Percentiles rank a stretch among this genome's conserved stretches.
Conservation (phyloP, 2,888 invertebrate species). For the Caradrina kadenii region DNA sequence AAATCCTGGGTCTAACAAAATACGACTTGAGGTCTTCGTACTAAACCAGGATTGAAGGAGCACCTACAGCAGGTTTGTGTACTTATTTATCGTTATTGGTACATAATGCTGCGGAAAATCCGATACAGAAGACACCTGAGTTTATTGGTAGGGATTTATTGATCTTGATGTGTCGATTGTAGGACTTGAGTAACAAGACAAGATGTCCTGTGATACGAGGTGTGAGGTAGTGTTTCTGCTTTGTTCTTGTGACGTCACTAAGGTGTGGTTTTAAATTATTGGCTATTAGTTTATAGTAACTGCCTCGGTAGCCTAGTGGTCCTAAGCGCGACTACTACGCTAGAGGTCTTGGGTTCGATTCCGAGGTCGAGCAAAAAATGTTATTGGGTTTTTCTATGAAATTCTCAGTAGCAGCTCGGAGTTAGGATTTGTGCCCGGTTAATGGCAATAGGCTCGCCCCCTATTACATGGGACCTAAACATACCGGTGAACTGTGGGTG, state of each 20-base stretch:
- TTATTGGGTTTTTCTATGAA: too few relatives aligned
- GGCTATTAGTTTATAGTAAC: too few relatives aligned
- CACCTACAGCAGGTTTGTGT: conserved; percentile 9
- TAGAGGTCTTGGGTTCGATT: too few relatives aligned
- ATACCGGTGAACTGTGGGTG: too few relatives aligned
- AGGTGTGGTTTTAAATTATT: conserved; percentile 3
- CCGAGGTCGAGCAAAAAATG: too few relatives aligned
- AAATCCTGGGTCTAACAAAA: conserved; percentile 69
- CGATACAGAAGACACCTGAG: conserved; percentile 60
- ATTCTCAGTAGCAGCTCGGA: too few relatives aligned
- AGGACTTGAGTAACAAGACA: conserved; percentile 46
- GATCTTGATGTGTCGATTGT: conserved; percentile 43
- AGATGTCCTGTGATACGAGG: conserved; percentile 36
- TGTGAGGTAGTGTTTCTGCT: conserved; percentile 37
- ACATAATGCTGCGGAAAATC: conserved; percentile 69
- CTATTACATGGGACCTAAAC: too few relatives aligned
- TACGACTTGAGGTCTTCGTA: conserved; percentile 57
- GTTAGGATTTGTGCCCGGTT: too few relatives aligned
- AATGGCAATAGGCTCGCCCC: too few relatives aligned
- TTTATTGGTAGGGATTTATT: conserved; percentile 60
- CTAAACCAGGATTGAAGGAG: conserved; percentile 41
- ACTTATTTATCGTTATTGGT: conserved; percentile 71
- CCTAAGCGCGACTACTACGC: too few relatives aligned
- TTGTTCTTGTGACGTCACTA: conserved; percentile 36
- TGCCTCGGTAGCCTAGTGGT: too few relatives aligned